Evolutionary conservation across 2,888 invertebrate species (phyloP).

Genomic region (Diogma glabrata): DNA sequence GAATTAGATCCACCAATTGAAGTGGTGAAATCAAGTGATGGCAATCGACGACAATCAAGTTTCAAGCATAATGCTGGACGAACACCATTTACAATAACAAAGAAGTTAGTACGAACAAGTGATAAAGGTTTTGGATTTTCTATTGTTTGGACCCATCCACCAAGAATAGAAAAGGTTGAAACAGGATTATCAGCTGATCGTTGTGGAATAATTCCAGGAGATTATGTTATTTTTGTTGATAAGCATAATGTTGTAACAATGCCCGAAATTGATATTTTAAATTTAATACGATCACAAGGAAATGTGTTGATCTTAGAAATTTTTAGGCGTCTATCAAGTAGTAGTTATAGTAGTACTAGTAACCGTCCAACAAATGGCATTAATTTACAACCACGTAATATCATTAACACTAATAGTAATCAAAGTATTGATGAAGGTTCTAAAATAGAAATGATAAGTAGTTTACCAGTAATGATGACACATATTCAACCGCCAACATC

Average conservation of each 20-base stretch:
- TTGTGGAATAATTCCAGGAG: conserved; percentile 72
- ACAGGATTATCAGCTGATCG: conserved; percentile 69
- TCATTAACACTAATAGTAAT: not conserved
- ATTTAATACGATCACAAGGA: conserved; percentile 56
- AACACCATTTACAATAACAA: conserved; percentile 74
- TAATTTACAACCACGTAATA: conserved; percentile 4
- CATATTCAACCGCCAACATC: conserved; percentile 20
- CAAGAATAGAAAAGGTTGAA: conserved; percentile 73
- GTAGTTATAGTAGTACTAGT: conserved; percentile 28
- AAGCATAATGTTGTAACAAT: conserved; percentile 76
- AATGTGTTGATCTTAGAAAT: conserved; percentile 59
- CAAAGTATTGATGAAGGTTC: conserved; percentile 12
- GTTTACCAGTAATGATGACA: conserved; percentile 14
- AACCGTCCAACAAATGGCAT: conserved; percentile 11
- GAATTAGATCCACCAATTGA: conserved; percentile 68
- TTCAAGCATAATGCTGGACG: conserved; percentile 42
- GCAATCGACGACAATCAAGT: conserved; percentile 28
- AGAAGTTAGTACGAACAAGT: conserved; percentile 42
- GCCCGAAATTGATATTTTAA: conserved; percentile 57
- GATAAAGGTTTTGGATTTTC: conserved; percentile 72
- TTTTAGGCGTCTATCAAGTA: conserved; percentile 41
- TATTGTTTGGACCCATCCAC: conserved; percentile 81
- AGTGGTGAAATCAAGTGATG: conserved; percentile 35
- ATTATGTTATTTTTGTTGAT: conserved; percentile 80
- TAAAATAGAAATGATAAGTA: conserved; percentile 13